Percentiles rank a stretch among this genome's conserved stretches.
These are phyloP conservation scores for Rhopalosiphum nymphaeae DNA, from an alignment of 2,888 invertebrate species.

Conservation along the genomic window DNA sequence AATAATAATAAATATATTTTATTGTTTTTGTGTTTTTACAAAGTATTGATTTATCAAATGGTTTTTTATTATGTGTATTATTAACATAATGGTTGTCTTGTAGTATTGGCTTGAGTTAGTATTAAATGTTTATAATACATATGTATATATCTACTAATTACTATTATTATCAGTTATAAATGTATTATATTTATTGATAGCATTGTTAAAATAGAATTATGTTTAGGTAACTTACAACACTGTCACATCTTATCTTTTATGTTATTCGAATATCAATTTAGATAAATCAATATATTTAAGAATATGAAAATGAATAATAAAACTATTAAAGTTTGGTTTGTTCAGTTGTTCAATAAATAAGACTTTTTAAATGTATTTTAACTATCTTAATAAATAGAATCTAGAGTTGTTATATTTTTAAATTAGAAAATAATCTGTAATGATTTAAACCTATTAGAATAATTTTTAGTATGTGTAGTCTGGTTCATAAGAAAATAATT, in stretches of 20 bases:
- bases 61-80: neutral
- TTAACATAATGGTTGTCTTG: neutral
- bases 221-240: neutral
- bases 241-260: neutral
- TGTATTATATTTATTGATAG: neutral
- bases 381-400: neutral
- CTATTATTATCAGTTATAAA: constrained; percentile 5
- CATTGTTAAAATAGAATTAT: neutral
- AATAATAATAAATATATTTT: neutral
- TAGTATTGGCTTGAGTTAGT: neutral
- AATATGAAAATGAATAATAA: neutral
- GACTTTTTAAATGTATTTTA: neutral
- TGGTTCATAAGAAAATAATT: neutral
- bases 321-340: neutral
- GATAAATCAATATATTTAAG: neutral
- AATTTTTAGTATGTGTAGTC: neutral
- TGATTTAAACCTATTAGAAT: neutral
- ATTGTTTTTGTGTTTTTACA: neutral
- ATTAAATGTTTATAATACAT: neutral
- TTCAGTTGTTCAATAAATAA: neutral
- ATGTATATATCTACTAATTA: neutral
- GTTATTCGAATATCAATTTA: constrained; percentile 4
- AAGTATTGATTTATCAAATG: neutral
- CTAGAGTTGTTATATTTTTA: neutral
- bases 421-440: neutral